phyloP scores from a whole-genome alignment of 2,888 invertebrate genomes.

The Tipula unca region DNA sequence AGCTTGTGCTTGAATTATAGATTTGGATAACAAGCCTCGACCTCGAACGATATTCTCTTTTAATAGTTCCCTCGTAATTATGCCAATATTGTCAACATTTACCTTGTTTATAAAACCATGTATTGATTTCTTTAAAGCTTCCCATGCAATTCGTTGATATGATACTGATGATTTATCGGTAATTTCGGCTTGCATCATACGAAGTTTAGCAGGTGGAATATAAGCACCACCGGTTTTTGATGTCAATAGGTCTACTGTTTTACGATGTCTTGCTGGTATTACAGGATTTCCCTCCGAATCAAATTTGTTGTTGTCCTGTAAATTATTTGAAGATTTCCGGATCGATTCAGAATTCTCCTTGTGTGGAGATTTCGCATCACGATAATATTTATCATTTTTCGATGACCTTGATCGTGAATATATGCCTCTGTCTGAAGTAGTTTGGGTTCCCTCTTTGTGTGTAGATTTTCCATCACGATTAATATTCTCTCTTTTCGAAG shows the following conservation, averaged over 20 bases:
- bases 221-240: slow-evolving; percentile 91
- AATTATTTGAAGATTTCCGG: background rate
- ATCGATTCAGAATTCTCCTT: background rate
- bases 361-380: background rate
- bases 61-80: slow-evolving; percentile 83
- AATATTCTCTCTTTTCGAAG: background rate
- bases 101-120: slow-evolving; percentile 98
- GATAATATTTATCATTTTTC: background rate
- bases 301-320: background rate
- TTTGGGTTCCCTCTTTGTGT: background rate
- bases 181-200: slow-evolving; percentile 92
- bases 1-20: slow-evolving; percentile 94
- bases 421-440: background rate
- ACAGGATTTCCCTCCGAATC: slow-evolving; percentile 16
- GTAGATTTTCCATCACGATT: background rate
- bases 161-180: slow-evolving; percentile 92
- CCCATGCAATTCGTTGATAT: slow-evolving; percentile 97
- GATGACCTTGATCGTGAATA: background rate
- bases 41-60: slow-evolving; percentile 95
- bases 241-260: slow-evolving; percentile 58
- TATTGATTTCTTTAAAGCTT: slow-evolving; percentile 95
- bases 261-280: slow-evolving; percentile 37
- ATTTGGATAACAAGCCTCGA: slow-evolving; percentile 83
- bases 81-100: slow-evolving; percentile 87
- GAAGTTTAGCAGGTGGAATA: slow-evolving; percentile 93